Conservation (phyloP, 2,113 vertebrate species). For the Syngnathoides biaculeatus region DNA sequence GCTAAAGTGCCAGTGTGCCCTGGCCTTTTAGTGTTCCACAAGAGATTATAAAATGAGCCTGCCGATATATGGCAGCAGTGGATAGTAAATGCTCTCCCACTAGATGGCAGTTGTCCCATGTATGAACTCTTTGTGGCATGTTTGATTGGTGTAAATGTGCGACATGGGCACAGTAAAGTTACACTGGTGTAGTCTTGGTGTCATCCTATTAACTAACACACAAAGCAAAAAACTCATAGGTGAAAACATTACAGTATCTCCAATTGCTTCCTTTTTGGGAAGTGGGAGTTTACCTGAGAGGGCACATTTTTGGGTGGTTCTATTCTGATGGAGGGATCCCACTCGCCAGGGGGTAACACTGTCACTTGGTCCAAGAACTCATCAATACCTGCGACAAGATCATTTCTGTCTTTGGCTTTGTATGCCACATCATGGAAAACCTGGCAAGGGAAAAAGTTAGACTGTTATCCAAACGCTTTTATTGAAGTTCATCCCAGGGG, state of each 20-base stretch:
- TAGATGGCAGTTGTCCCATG: background rate
- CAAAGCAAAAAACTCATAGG: background rate
- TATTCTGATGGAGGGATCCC: slow-evolving; percentile 98
- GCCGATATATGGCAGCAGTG: background rate
- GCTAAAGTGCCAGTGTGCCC: background rate
- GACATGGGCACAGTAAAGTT: background rate
- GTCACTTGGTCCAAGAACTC: slow-evolving; percentile 99
- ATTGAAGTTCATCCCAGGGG: background rate
- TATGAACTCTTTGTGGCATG: background rate
- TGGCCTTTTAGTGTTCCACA: background rate
- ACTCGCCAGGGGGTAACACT: slow-evolving; percentile 96
- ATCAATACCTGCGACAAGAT: slow-evolving; percentile 94
- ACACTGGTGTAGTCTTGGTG: background rate
- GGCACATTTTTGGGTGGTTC: slow-evolving; percentile 98
- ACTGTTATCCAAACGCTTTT: background rate
- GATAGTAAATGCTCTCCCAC: background rate
- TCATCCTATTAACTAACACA: background rate
- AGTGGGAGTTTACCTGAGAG: slow-evolving; percentile 80
- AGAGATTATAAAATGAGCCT: too few relatives aligned
- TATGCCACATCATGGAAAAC: slow-evolving; percentile 98
- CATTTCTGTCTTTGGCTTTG: slow-evolving; percentile 96
- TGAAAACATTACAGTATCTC: background rate
- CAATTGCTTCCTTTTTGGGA: background rate
- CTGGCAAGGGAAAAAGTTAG: slow-evolving; percentile 52
- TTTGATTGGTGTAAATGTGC: background rate